phyloP scores from a whole-genome alignment of 2,888 invertebrate genomes.

The Aricia artaxerxes region DNA sequence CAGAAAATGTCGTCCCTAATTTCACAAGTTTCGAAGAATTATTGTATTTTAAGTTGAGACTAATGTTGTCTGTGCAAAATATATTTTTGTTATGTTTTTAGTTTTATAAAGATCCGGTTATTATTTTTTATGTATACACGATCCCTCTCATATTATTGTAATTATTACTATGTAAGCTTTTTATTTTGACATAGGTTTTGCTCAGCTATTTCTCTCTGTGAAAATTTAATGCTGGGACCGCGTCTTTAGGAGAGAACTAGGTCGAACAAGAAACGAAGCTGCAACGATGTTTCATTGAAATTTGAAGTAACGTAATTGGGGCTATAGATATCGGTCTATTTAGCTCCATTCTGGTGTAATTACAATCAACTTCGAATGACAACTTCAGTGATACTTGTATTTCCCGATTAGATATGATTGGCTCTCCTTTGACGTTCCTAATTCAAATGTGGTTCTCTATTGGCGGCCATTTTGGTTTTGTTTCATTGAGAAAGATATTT shows the following conservation, averaged over 20 bases:
- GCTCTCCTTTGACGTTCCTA: neutral
- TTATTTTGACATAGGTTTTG: no score
- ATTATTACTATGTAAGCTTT: no score
- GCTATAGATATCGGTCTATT: neutral
- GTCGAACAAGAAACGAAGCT: neutral
- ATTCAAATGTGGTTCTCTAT: neutral
- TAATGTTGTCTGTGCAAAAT: no score
- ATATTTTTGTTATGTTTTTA: no score
- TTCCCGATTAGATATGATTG: constrained; percentile 2
- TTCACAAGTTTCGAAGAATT: neutral
- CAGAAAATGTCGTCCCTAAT: neutral
- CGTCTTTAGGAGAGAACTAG: neutral
- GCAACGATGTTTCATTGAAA: neutral
- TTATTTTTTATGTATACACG: no score
- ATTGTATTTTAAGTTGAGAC: no score
- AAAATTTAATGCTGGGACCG: no score
- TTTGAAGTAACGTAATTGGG: neutral
- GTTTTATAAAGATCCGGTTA: no score
- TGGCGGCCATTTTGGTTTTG: neutral
- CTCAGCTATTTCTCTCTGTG: no score
- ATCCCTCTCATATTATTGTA: no score
- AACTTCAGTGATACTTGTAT: neutral
- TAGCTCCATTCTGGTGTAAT: neutral
- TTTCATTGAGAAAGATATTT: neutral
- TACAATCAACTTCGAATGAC: neutral